Conservation (phyloP, 2,888 invertebrate species). For the Chloroclysta siterata region DNA sequence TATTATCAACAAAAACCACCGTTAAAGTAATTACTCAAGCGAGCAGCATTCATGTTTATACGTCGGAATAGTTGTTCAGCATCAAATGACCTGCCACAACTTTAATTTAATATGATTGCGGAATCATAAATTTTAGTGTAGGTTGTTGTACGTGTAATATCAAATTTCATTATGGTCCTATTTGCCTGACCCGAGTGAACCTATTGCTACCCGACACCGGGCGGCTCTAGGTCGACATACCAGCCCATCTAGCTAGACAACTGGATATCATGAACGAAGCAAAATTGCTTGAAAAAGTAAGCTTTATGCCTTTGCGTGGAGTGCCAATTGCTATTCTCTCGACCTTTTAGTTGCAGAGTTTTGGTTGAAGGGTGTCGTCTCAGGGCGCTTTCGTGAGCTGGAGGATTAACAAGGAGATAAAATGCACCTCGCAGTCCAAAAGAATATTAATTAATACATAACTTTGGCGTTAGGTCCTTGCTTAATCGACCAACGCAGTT, state of each 20-base stretch:
- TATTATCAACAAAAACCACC: conserved; percentile 1
- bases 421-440: too few species aligned
- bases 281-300: background rate
- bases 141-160: conserved; percentile 38
- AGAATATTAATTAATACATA: too few species aligned
- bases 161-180: conserved; percentile 47
- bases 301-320: too few species aligned
- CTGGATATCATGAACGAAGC: conserved; percentile 8
- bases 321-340: too few species aligned
- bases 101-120: conserved; percentile 40
- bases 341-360: too few species aligned
- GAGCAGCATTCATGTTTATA: conserved; percentile 19
- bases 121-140: conserved; percentile 39
- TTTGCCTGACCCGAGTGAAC: conserved; percentile 45
- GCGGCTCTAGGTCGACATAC: conserved; percentile 62
- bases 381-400: too few species aligned
- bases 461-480: too few species aligned
- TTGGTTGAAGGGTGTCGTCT: background rate
- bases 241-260: conserved; percentile 17
- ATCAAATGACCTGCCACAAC: conserved; percentile 36
- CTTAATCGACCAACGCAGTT: too few species aligned
- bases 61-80: conserved; percentile 24
- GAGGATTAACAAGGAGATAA: too few species aligned
- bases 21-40: conserved; percentile 16
- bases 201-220: conserved; percentile 63